Base-by-base conservation (phyloP, 2,113 vertebrate genomes). In the Perccottus glenii region DNA sequence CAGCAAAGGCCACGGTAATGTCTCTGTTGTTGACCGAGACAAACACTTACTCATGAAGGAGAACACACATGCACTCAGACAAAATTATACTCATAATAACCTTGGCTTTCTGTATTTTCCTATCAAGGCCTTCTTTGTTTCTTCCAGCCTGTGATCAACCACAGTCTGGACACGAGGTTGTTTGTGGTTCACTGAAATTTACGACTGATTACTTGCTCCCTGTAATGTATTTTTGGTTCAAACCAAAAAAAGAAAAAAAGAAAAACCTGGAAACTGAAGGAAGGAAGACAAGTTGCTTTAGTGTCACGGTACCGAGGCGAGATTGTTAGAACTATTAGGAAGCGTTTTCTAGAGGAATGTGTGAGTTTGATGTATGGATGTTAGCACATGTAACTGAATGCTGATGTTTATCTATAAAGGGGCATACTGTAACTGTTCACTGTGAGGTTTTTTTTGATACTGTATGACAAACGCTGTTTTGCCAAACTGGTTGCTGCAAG, bases 371-470 rank as follows among this genome's bases (percentile, higher is more conserved):
- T 60, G 8, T 69, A 5, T 62, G 70, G 11, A 64, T 62, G 72
- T 55, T 78, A 67, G 69, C 64, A 77, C 79, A 84, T 49, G 57
- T 80, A 77, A 81, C 65, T 81, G 70, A 85, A 82, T 85, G 83
- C 82, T 88, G 87, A 78, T 84, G 78, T 85, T 84, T 81, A 78
- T 83, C 78, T 83, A 59, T 84, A 68, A 85, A 87, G 81, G 85
- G 83, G 85, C 82, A 84, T 81, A 84, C 76, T 73, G 67, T 85
- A 86, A 88, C 84, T 87, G 84, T 89, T 91, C 90, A 92, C 90
- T 92, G 90, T 92, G 90, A 92, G n/a, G 85, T 75, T 89, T 90
- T 92, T 85, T 90, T 85, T 64, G 78, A 91, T 82, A 82, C 76
- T 85, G 75, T 83, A 90, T 70, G 77, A 90, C 64, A 81, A 82